Evolutionary conservation across 1,140 invertebrate genomes (phyloP).

Genomic region (Pseudomyrmex sp.): DNA sequence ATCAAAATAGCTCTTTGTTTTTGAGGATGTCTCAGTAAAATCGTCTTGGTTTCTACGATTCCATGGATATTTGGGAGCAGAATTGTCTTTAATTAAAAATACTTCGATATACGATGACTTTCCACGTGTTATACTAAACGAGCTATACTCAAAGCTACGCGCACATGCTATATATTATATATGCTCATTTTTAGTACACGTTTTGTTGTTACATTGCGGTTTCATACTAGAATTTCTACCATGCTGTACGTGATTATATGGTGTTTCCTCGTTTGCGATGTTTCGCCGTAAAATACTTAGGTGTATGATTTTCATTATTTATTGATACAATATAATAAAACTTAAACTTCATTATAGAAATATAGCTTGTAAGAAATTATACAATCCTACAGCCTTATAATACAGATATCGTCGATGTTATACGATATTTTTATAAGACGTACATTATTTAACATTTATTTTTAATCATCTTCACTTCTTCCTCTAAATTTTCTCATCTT

Average conservation of each 20-base stretch:
- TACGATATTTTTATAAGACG: too few relatives aligned
- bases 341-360: constrained; percentile 19
- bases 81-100: constrained; percentile 15
- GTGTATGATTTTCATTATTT: constrained; percentile 72
- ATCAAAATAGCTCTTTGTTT: background rate
- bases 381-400: background rate
- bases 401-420: too few relatives aligned
- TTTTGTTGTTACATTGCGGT: constrained; percentile 6
- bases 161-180: constrained; percentile 1
- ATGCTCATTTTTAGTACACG: too few relatives aligned
- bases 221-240: constrained; percentile 2
- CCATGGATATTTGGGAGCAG: background rate
- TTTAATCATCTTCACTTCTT: constrained; percentile 16
- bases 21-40: background rate
- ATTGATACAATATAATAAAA: constrained; percentile 71
- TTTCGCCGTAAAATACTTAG: constrained; percentile 53
- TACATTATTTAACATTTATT: background rate
- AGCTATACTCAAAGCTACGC: constrained; percentile 13
- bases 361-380: background rate
- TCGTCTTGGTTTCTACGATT: background rate
- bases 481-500: constrained; percentile 60
- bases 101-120: background rate
- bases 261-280: background rate
- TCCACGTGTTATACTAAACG: background rate
- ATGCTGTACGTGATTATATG: too few relatives aligned